phyloP scores from a whole-genome alignment of 1,140 invertebrate species.

The Stratiolaelaps scimitus region DNA sequence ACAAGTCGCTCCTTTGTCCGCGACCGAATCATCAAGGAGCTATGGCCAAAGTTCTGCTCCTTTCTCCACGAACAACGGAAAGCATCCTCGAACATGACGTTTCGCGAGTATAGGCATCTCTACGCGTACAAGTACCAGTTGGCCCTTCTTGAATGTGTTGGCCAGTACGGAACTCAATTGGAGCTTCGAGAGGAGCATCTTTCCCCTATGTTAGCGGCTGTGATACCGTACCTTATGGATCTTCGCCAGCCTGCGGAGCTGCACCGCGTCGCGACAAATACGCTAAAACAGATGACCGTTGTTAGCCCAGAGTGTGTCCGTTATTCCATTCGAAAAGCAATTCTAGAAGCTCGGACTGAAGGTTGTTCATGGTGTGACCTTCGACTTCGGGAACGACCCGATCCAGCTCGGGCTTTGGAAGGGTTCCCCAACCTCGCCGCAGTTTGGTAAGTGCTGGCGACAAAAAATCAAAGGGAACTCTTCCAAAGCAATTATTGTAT shows the following conservation, averaged over 20 bases:
- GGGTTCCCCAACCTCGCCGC: no score
- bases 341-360: not conserved
- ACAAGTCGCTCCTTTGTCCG: constrained; percentile 4
- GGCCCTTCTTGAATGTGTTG: not conserved
- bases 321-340: constrained; percentile 7
- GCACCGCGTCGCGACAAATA: not conserved
- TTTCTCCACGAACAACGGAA: not conserved
- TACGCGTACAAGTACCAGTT: constrained; percentile 19
- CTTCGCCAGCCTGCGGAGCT: constrained; percentile 2
- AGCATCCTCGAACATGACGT: not conserved
- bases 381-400: no score
- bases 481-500: no score
- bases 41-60: constrained; percentile 19
- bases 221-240: constrained; percentile 13
- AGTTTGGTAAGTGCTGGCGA: no score
- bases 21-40: constrained; percentile 5
- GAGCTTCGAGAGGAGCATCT: constrained; percentile 18
- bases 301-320: constrained; percentile 16
- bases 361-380: no score
- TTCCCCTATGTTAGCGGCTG: not conserved
- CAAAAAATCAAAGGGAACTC: no score
- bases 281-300: not conserved
- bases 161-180: not conserved
- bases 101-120: not conserved
- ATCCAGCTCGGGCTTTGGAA: no score